phyloP scores from a whole-genome alignment of 2,113 vertebrate genomes.

The Centropus bengalensis region DNA sequence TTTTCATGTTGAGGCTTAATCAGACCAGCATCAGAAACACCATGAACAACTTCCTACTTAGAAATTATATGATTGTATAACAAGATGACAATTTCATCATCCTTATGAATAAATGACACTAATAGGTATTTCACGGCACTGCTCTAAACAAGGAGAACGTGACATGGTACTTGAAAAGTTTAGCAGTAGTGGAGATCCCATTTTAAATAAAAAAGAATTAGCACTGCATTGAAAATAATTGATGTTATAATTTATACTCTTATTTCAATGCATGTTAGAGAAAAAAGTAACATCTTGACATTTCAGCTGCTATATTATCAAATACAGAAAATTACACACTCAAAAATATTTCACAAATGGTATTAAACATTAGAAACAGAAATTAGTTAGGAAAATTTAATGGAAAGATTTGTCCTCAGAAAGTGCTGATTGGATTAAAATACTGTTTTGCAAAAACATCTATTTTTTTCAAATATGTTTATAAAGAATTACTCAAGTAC shows the following conservation, averaged over 20 bases:
- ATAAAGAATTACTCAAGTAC: not conserved
- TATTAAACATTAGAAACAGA: not conserved
- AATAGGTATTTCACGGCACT: not conserved
- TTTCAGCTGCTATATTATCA: not conserved
- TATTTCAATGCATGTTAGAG: not conserved
- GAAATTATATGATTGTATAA: not conserved
- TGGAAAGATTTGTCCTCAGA: not conserved
- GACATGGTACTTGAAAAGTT: not conserved
- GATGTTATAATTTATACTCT: not conserved
- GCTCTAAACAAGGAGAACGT: not conserved
- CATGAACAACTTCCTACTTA: constrained; percentile 24
- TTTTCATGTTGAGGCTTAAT: not conserved
- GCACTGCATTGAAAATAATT: not conserved
- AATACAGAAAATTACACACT: not conserved
- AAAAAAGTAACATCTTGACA: not conserved
- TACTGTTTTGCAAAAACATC: not conserved
- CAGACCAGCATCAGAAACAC: not conserved
- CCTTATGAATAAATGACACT: not conserved
- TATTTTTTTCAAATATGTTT: not conserved
- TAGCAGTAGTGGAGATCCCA: not conserved
- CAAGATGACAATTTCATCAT: constrained; percentile 2
- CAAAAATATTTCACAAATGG: not conserved
- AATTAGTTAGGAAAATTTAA: not conserved
- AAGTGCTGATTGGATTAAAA: not conserved
- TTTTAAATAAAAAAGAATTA: not conserved